These are phyloP conservation scores for Ochropleura plecta DNA, from an alignment of 2,888 invertebrate genomes.

Conservation along the genomic window DNA sequence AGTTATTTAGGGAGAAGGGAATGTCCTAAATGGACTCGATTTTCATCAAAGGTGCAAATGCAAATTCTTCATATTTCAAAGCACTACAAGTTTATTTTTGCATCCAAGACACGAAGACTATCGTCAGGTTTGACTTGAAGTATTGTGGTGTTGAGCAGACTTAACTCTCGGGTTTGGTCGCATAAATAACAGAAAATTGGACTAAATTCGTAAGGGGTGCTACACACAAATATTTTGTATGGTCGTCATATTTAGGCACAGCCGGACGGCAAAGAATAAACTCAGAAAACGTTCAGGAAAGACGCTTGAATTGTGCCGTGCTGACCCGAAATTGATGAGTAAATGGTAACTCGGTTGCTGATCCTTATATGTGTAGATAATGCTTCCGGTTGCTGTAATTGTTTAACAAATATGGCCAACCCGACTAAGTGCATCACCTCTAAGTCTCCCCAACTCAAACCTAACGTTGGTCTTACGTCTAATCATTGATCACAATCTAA, in stretches of 20 bases:
- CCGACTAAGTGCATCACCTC: background rate
- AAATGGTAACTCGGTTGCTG: background rate
- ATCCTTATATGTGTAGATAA: background rate
- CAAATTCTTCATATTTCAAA: constrained; percentile 1
- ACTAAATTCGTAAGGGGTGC: background rate
- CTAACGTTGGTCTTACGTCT: constrained; percentile 12
- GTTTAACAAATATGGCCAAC: background rate
- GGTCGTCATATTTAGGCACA: background rate
- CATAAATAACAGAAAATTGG: background rate
- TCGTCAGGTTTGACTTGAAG: constrained; percentile 1
- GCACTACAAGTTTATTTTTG: constrained; percentile 13
- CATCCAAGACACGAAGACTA: background rate
- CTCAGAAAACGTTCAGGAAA: too few relatives aligned
- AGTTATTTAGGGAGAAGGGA: constrained; percentile 4
- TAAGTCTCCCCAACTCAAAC: background rate
- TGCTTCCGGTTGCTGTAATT: background rate
- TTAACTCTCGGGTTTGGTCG: background rate
- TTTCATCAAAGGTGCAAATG: constrained; percentile 9
- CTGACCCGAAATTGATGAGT: background rate
- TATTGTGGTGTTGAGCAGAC: background rate
- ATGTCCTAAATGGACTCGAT: background rate
- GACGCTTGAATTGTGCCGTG: too few relatives aligned
- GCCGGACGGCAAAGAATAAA: background rate
- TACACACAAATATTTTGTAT: background rate
- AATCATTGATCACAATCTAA: constrained; percentile 2